A percentile compares a stretch with the other conserved stretches of the same genome.
Evolutionary conservation across 2,888 invertebrate genomes (phyloP).

Genomic region (Meliscaeva auricollis): DNA sequence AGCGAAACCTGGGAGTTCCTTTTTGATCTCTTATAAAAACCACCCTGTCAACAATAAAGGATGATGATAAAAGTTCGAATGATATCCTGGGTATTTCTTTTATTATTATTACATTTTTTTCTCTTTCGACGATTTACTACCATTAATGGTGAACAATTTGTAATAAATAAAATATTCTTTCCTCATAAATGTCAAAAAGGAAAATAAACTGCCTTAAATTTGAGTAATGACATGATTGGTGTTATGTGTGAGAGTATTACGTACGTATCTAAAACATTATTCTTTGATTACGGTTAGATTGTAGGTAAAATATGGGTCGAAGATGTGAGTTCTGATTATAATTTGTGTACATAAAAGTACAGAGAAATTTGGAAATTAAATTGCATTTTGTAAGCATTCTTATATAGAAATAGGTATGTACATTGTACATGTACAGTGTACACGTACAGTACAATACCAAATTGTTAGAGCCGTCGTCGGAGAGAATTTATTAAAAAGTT

Average conservation of each 20-base stretch:
- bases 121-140: slow-evolving; percentile 63
- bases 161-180: slow-evolving; percentile 77
- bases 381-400: no score
- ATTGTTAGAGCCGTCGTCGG: no score
- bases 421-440: no score
- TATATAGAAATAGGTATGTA: no score
- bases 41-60: slow-evolving; percentile 72
- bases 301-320: not conserved
- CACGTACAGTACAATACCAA: no score
- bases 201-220: slow-evolving; percentile 64
- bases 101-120: slow-evolving; percentile 36
- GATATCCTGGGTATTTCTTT: slow-evolving; percentile 47
- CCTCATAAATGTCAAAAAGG: slow-evolving; percentile 74
- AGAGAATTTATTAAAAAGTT: no score
- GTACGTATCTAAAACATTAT: slow-evolving; percentile 14
- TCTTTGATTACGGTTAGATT: slow-evolving; percentile 6
- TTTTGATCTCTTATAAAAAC: slow-evolving; percentile 43
- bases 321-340: not conserved
- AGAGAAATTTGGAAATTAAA: no score
- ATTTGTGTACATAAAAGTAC: not conserved
- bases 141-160: slow-evolving; percentile 76
- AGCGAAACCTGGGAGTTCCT: slow-evolving; percentile 27
- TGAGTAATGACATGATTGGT: slow-evolving; percentile 70
- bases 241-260: slow-evolving; percentile 25
- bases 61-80: slow-evolving; percentile 75